Conservation (phyloP, 2,113 vertebrate species). For the Suricata suricatta region DNA sequence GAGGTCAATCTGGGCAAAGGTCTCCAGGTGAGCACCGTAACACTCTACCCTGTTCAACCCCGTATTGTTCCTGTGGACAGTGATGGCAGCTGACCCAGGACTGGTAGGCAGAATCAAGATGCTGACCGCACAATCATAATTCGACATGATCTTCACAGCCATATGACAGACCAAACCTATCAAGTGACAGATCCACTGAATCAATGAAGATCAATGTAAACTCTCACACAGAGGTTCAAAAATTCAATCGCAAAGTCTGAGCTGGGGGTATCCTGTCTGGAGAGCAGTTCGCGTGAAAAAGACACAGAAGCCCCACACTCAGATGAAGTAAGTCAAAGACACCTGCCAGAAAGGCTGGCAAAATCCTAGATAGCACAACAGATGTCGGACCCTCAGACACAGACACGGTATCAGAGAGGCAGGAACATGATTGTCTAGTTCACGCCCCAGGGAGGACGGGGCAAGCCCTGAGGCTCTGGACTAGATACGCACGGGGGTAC, state of each 20-base stretch:
- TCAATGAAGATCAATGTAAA: background rate
- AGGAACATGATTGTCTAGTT: fast-evolving
- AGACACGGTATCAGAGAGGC: background rate
- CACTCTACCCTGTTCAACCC: background rate
- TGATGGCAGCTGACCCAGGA: background rate
- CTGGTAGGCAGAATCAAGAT: background rate
- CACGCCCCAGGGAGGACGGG: background rate
- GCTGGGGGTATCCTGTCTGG: background rate
- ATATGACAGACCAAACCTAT: background rate
- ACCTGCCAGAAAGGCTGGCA: background rate
- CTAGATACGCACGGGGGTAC: no score
- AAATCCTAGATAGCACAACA: fast-evolving
- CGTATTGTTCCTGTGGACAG: fast-evolving
- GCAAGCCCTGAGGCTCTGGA: background rate
- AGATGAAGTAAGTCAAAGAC: background rate
- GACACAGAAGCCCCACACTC: background rate
- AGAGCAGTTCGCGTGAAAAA: background rate
- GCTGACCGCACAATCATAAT: background rate
- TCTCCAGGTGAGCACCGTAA: background rate
- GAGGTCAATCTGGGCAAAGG: background rate
- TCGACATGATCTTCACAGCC: background rate
- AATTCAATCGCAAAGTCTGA: background rate
- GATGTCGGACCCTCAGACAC: background rate
- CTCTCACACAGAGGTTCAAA: background rate
- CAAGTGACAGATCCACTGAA: background rate